A percentile compares a stretch with the other conserved stretches of the same genome.
phyloP scores from a whole-genome alignment of 1,140 invertebrate species.

The Pogonus chalceus region DNA sequence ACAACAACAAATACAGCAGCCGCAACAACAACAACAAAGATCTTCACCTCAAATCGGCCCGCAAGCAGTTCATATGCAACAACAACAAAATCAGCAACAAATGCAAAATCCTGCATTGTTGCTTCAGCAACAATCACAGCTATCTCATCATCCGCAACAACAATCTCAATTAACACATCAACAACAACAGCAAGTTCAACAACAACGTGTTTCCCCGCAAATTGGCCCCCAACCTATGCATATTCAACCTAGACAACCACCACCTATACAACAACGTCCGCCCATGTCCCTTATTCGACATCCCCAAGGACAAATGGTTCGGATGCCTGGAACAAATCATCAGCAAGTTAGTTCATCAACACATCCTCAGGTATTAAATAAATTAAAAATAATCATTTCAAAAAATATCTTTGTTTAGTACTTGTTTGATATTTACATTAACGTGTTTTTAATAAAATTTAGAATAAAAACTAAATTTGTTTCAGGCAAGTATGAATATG shows the following conservation, averaged over 20 bases:
- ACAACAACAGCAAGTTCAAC: constrained; percentile 13
- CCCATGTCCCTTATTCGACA: background rate
- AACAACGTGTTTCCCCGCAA: constrained; percentile 4
- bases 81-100: constrained; percentile 20
- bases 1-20: constrained; percentile 35
- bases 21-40: constrained; percentile 31
- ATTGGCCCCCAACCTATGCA: background rate
- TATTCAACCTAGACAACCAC: background rate
- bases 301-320: background rate
- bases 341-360: constrained; percentile 32
- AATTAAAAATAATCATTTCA: constrained; percentile 28
- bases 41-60: constrained; percentile 18
- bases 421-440: too few species aligned
- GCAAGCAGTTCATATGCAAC: constrained; percentile 25
- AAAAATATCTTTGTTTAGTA: too few species aligned
- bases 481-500: background rate
- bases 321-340: background rate
- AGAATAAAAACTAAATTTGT: too few species aligned
- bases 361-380: constrained; percentile 33
- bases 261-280: background rate
- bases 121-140: constrained; percentile 15
- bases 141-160: constrained; percentile 14
- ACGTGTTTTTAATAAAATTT: too few species aligned
- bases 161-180: too few species aligned
- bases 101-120: constrained; percentile 18